Evolutionary conservation across 2,113 vertebrate species (phyloP).

Genomic region (Sorex fumeus): DNA sequence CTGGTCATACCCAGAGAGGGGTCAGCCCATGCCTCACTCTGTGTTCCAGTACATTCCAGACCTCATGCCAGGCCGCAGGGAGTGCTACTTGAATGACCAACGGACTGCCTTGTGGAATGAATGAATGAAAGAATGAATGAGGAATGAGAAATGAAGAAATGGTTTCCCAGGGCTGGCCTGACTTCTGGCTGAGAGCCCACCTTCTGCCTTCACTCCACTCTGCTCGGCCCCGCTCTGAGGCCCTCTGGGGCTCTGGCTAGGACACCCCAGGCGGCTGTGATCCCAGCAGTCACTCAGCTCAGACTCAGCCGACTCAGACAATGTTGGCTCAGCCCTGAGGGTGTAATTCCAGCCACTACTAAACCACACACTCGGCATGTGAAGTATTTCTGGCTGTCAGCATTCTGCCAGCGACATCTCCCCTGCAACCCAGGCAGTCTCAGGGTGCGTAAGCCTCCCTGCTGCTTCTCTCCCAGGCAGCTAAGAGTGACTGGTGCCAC

Average conservation of each 20-base stretch:
- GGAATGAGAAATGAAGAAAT: neutral
- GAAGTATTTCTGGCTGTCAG: conserved; percentile 63
- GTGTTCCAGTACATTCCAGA: neutral
- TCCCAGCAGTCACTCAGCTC: conserved; percentile 40
- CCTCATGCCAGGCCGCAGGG: neutral
- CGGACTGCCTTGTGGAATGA: neutral
- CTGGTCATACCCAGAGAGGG: neutral
- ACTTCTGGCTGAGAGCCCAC: conserved; percentile 49
- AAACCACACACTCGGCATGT: conserved; percentile 70
- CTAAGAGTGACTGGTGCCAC: neutral
- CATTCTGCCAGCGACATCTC: conserved; percentile 49
- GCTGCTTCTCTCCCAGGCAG: conserved; percentile 59
- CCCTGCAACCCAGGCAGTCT: conserved; percentile 34
- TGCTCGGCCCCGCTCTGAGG: neutral
- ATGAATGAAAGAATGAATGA: neutral
- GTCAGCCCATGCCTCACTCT: neutral
- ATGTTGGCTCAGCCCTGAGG: conserved; percentile 64
- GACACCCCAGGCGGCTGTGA: neutral
- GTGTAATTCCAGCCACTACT: conserved; percentile 72
- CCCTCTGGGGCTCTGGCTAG: neutral
- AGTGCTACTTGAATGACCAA: neutral
- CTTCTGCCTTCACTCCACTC: neutral
- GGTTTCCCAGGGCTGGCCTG: neutral
- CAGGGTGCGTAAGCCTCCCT: conserved; percentile 8
- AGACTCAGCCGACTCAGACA: conserved; percentile 47